phyloP scores from a whole-genome alignment of 2,888 invertebrate genomes.

The Amphiduros pacificus region DNA sequence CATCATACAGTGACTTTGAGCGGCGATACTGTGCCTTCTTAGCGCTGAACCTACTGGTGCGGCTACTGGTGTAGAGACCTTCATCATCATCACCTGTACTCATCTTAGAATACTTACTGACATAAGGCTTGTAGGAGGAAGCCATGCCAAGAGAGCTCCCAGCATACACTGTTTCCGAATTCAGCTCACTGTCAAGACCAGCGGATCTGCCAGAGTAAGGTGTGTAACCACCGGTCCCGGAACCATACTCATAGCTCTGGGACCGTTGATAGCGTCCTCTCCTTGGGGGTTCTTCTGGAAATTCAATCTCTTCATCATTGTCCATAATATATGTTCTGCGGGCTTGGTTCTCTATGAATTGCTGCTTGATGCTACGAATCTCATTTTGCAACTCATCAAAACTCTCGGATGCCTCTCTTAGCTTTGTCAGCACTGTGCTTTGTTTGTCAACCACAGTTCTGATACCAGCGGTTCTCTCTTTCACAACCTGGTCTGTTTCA shows the following conservation, averaged over 20 bases:
- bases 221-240: background rate
- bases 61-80: background rate
- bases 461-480: constrained; percentile 23
- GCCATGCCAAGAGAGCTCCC: background rate
- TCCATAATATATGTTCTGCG: constrained; percentile 14
- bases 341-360: constrained; percentile 22
- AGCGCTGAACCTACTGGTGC: background rate
- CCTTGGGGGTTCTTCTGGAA: background rate
- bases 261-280: background rate
- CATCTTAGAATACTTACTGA: background rate
- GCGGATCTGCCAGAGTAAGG: too few relatives aligned
- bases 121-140: background rate
- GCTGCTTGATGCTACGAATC: constrained; percentile 25
- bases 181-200: too few relatives aligned
- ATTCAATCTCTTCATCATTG: background rate
- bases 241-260: background rate
- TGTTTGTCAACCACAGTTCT: constrained; percentile 25
- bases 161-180: background rate
- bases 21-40: constrained; percentile 2
- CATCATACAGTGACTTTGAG: constrained; percentile 12
- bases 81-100: background rate
- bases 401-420: constrained; percentile 23
- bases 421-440: constrained; percentile 20
- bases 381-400: constrained; percentile 27
- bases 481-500: constrained; percentile 25